phyloP scores from a whole-genome alignment of 2,888 invertebrate genomes.

The Brachynemurus nebulosus region DNA sequence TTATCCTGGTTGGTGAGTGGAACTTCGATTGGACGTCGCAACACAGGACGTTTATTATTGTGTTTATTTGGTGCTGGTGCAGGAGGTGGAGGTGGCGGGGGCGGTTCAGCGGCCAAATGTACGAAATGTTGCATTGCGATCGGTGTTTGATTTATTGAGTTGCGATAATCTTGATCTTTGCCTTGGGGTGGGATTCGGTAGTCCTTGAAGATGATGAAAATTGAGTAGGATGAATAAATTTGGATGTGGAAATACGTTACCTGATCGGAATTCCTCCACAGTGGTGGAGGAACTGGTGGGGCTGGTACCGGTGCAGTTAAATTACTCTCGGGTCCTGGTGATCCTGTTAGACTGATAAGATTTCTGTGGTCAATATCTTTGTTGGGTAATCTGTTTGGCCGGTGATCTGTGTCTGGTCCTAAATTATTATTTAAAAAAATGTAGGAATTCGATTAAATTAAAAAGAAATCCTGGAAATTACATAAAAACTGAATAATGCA shows the following conservation, averaged over 20 bases:
- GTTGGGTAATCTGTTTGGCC: conserved; percentile 10
- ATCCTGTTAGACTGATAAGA: conserved; percentile 69
- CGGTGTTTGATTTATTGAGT: conserved; percentile 2
- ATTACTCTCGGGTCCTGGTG: conserved; percentile 31
- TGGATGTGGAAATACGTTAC: conserved; percentile 26
- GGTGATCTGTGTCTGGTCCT: conserved; percentile 19
- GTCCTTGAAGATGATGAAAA: conserved; percentile 20
- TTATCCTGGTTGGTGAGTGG: conserved; percentile 50
- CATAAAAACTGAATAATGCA: too few relatives aligned
- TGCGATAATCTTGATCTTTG: conserved; percentile 18
- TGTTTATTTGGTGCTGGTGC: background rate
- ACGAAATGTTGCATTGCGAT: conserved; percentile 11
- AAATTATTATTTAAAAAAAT: too few relatives aligned
- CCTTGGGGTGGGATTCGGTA: conserved; percentile 21
- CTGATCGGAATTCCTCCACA: conserved; percentile 27
- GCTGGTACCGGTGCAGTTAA: conserved; percentile 10
- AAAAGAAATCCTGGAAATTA: too few relatives aligned
- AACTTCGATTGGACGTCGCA: conserved; percentile 8
- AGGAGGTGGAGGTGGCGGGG: conserved; percentile 37
- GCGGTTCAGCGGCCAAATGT: conserved; percentile 20
- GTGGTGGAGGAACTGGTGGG: conserved; percentile 24
- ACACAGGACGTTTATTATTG: conserved; percentile 4
- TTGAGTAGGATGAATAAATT: too few relatives aligned
- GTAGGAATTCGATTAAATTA: too few relatives aligned
- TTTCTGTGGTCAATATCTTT: conserved; percentile 72